Percentiles rank a stretch among this genome's conserved stretches.
Conservation (phyloP, 1,140 invertebrate species). For the Tetramorium alpestre region DNA sequence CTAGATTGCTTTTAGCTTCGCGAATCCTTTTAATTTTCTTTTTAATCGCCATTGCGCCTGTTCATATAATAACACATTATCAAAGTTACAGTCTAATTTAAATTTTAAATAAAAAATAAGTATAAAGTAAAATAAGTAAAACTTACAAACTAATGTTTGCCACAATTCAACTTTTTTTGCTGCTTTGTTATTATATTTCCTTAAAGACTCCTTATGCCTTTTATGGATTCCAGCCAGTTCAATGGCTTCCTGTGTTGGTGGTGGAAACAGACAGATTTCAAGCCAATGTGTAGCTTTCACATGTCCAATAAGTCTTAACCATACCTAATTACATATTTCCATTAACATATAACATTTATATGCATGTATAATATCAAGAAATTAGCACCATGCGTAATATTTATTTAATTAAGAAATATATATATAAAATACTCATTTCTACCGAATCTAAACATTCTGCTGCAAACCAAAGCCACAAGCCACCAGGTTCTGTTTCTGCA, state of each 20-base stretch:
- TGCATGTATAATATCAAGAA: neutral
- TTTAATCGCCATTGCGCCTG: slow-evolving; percentile 77
- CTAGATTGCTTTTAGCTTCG: slow-evolving; percentile 57
- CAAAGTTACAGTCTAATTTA: slow-evolving; percentile 49
- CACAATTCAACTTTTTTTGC: slow-evolving; percentile 67
- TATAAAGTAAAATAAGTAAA: neutral
- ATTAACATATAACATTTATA: slow-evolving; percentile 6
- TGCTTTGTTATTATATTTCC: slow-evolving; percentile 56
- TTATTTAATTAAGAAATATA: slow-evolving; percentile 10
- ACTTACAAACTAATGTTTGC: slow-evolving; percentile 75
- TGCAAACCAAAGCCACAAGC: slow-evolving; percentile 78
- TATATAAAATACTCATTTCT: neutral
- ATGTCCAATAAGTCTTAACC: slow-evolving; percentile 72
- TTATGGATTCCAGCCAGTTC: slow-evolving; percentile 77
- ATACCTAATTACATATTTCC: slow-evolving; percentile 64
- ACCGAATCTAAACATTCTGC: slow-evolving; percentile 79
- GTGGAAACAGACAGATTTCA: slow-evolving; percentile 77
- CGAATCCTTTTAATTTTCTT: slow-evolving; percentile 75
- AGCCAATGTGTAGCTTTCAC: slow-evolving; percentile 69
- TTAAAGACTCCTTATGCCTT: slow-evolving; percentile 70
- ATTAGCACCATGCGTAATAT: neutral
- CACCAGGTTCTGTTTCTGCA: slow-evolving; percentile 63
- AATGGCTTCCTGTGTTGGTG: slow-evolving; percentile 73
- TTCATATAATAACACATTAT: slow-evolving; percentile 65
- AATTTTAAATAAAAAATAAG: slow-evolving; percentile 16